Conservation (phyloP, 2,888 invertebrate species). For the Dichetophora obliterata region DNA sequence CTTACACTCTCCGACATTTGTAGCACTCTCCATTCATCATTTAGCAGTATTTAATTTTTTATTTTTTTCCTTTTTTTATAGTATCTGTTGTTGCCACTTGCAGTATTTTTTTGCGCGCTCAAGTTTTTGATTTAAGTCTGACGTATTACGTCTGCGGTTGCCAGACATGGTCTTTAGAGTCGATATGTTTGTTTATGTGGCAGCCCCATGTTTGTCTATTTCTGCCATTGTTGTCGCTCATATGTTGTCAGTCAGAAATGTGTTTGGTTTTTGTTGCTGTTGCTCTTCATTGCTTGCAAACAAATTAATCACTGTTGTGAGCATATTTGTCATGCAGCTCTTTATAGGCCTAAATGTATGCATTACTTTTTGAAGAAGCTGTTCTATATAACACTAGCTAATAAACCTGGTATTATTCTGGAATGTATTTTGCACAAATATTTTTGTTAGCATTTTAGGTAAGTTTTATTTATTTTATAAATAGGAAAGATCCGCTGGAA, state of each 20-base stretch:
- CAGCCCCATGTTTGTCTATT: background rate
- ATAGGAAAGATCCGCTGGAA: no score
- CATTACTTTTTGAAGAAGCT: no score
- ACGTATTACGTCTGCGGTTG: slow-evolving; percentile 54
- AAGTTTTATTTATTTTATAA: no score
- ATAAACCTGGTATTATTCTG: no score
- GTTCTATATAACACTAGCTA: no score
- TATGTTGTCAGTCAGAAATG: background rate
- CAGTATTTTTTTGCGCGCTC: background rate
- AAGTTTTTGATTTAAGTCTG: slow-evolving; percentile 54
- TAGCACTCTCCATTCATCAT: background rate
- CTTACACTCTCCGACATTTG: background rate
- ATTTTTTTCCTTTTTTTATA: slow-evolving; percentile 18
- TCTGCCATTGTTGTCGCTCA: background rate
- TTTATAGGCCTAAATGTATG: no score
- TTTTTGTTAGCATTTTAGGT: no score
- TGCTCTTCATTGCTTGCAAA: no score
- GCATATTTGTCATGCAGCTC: no score
- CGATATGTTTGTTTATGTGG: background rate
- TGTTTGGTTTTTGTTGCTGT: background rate
- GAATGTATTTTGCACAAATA: no score
- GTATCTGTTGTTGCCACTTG: slow-evolving; percentile 32
- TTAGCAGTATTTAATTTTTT: background rate
- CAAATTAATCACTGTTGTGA: no score
- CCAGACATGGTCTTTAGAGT: background rate